Base-by-base conservation (phyloP, 2,797 vertebrate species). In the Ceyx erithaca region DNA sequence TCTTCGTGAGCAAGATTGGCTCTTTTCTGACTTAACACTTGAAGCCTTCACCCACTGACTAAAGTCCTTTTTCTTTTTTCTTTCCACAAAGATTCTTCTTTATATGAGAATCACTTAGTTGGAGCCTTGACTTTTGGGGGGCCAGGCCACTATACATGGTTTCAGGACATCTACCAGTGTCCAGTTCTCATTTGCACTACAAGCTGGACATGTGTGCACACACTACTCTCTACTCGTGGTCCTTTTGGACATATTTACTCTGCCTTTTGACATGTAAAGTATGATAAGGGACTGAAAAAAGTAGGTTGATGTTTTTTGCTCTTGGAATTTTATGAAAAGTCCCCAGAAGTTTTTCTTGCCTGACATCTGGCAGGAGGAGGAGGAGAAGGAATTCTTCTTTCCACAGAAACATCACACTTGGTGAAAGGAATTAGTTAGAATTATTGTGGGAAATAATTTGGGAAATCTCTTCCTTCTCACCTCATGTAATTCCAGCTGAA, bases 381-480 rank as follows among this genome's bases (percentile, higher is more conserved):
- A 68, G 15, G 21, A 79, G 84, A 43, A 5, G 4, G 13, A 63
- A 55, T 55, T 72, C 45, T 5, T 35, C 9, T 67, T 91, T 88
- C n/a, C 59, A 25, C 12, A 67, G 63, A 84, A 90, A 69, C 45
- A 23, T 49, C 25, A 55, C 83, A 78, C 43, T 76, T 57, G 75
- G 1, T 70, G 46, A 64, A 73, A 73, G 77, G 10, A 70, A 52
- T 83, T 68, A 80, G 41, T 41, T 89, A 33, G 28, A 58, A 80
- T 79, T 4, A 57, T 41, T 69, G n/a, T 58, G 15, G 20, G 58
- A 91, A 90, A 77, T 80, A 54, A 80, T 66, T 83, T 62, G 58
- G 62, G 80, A 91, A 85, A 85, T 75, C 26, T 28, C 11, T 84
- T 84, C 48, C 14, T 81, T 21, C 48, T 86, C 46, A 43, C 51